A percentile compares a stretch with the other conserved stretches of the same genome.
phyloP scores from a whole-genome alignment of 2,797 vertebrate genomes.

The Etheostoma nigrum region DNA sequence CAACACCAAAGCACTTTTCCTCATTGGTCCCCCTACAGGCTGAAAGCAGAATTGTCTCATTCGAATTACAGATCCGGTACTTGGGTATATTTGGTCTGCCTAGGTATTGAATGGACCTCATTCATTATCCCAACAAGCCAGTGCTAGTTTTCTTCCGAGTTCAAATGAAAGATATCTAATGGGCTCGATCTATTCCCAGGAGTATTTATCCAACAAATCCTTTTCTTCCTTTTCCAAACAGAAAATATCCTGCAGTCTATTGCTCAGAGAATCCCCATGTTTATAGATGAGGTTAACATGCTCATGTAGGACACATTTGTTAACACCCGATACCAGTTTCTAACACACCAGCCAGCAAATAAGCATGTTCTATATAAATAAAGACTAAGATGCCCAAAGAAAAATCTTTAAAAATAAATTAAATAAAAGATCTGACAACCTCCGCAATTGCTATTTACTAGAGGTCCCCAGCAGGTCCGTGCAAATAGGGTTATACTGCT shows the following conservation, averaged over 20 bases:
- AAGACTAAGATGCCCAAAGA: too few relatives aligned
- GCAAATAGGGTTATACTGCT: too few relatives aligned
- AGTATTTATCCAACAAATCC: constrained; percentile 23
- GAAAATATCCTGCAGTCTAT: constrained; percentile 31
- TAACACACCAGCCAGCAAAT: constrained; percentile 32
- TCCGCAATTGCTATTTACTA: too few relatives aligned
- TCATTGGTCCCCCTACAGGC: too few relatives aligned
- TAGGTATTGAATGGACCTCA: constrained; percentile 29
- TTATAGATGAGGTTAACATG: constrained; percentile 35
- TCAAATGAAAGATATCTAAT: constrained; percentile 60
- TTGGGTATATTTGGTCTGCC: constrained; percentile 8
- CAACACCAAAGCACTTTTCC: too few relatives aligned
- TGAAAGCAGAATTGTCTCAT: too few relatives aligned
- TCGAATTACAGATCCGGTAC: too few relatives aligned
- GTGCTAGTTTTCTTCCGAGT: constrained; percentile 59
- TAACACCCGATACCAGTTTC: constrained; percentile 25
- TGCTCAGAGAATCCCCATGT: constrained; percentile 37
- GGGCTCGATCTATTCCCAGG: constrained; percentile 44
- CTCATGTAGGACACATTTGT: constrained; percentile 40
- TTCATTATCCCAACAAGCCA: constrained; percentile 53
- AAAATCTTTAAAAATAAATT: too few relatives aligned
- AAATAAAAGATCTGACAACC: too few relatives aligned
- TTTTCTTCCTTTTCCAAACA: constrained; percentile 48
- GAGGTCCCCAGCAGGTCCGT: too few relatives aligned
- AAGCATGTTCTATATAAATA: constrained; percentile 16